Evolutionary conservation across 2,113 vertebrate genomes (phyloP).

Genomic region (Speoplatyrhinus poulsoni): DNA sequence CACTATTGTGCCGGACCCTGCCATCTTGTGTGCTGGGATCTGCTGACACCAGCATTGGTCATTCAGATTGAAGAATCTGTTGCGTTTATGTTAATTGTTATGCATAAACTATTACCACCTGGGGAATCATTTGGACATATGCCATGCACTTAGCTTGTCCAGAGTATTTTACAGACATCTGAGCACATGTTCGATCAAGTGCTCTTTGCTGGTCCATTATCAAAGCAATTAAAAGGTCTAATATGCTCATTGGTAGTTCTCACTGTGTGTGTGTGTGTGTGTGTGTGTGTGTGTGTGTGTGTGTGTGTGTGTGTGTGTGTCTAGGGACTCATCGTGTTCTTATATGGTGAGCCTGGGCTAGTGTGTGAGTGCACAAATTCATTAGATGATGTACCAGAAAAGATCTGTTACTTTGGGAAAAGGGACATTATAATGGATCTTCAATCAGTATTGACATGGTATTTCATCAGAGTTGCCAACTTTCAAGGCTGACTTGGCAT

Average conservation of each 20-base stretch:
- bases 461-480: too few relatives aligned
- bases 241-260: slow-evolving; percentile 36
- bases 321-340: not conserved
- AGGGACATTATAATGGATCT: slow-evolving; percentile 2
- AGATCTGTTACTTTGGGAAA: not conserved
- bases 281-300: slow-evolving; percentile 42
- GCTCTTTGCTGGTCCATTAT: slow-evolving; percentile 65
- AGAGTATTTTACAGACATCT: slow-evolving; percentile 39
- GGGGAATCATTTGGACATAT: slow-evolving; percentile 52
- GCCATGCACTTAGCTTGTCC: slow-evolving; percentile 47
- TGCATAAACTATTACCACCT: slow-evolving; percentile 44
- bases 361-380: slow-evolving; percentile 10
- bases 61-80: slow-evolving; percentile 44
- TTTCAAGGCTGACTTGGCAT: too few relatives aligned
- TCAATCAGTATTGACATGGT: too few relatives aligned
- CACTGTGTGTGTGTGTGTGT: slow-evolving; percentile 33
- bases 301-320: slow-evolving; percentile 33
- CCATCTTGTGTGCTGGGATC: slow-evolving; percentile 36
- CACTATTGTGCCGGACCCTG: slow-evolving; percentile 58
- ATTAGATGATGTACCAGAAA: slow-evolving; percentile 37
- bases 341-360: not conserved
- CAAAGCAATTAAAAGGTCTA: slow-evolving; percentile 61
- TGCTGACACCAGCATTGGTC: slow-evolving; percentile 52
- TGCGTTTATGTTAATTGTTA: slow-evolving; percentile 37
- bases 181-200: slow-evolving; percentile 56